These are phyloP conservation scores for Babylonia areolata DNA, from an alignment of 1,140 invertebrate species.

Conservation along the genomic window DNA sequence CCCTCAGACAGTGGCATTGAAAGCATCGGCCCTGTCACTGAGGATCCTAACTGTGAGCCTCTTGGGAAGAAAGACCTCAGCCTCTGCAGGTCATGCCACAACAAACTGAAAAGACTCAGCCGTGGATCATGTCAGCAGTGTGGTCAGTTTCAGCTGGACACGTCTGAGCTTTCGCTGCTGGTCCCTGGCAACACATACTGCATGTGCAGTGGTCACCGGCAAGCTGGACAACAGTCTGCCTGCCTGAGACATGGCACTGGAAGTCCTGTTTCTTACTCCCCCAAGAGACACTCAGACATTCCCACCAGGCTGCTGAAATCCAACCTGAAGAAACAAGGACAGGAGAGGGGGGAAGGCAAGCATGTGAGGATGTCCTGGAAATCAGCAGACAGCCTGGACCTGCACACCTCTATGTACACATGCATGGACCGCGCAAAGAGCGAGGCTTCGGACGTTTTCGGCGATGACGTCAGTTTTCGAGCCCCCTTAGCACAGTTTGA, in stretches of 20 bases:
- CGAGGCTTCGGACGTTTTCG: constrained; percentile 39
- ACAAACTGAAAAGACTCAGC: constrained; percentile 34
- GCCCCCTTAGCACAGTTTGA: constrained; percentile 52
- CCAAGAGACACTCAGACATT: constrained; percentile 38
- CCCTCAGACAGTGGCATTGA: constrained; percentile 58
- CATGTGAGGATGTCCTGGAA: constrained; percentile 42
- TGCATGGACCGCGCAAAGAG: constrained; percentile 28
- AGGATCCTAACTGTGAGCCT: not conserved
- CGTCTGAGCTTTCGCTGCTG: not conserved
- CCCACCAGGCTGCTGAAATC: constrained; percentile 30
- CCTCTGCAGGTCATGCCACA: constrained; percentile 25
- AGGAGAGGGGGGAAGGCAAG: not conserved
- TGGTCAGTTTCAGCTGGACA: constrained; percentile 35
- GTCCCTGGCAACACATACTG: constrained; percentile 36
- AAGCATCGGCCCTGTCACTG: constrained; percentile 43
- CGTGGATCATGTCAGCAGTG: constrained; percentile 33
- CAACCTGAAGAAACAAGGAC: constrained; percentile 29
- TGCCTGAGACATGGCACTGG: constrained; percentile 18
- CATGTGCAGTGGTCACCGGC: constrained; percentile 38
- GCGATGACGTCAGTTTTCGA: constrained; percentile 40
- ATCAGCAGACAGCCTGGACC: constrained; percentile 49
- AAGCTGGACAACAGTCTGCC: constrained; percentile 1
- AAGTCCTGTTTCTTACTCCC: not conserved
- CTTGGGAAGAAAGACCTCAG: not conserved
- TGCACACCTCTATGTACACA: not conserved